A percentile compares a stretch with the other conserved stretches of the same genome.
Conservation (phyloP, 1,140 invertebrate species). For the Oncopeltus fasciatus region DNA sequence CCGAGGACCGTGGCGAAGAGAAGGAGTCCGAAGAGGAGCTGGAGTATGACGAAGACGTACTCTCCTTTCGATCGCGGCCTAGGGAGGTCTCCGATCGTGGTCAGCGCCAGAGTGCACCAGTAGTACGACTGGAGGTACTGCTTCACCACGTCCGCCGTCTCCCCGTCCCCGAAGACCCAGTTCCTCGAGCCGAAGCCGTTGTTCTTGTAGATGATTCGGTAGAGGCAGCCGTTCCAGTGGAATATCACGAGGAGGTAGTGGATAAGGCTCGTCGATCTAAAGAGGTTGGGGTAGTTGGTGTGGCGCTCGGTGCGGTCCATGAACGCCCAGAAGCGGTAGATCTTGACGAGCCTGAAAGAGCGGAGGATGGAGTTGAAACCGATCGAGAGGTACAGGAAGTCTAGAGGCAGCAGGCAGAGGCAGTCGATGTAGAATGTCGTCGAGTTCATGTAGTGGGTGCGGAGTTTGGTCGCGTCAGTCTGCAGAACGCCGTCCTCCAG, state of each 20-base stretch:
- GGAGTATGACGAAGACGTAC: slow-evolving; percentile 78
- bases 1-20: slow-evolving; percentile 84
- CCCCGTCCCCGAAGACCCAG: slow-evolving; percentile 74
- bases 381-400: slow-evolving; percentile 95
- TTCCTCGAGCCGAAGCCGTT: slow-evolving; percentile 82
- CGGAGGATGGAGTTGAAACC: slow-evolving; percentile 94
- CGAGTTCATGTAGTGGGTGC: slow-evolving; percentile 96
- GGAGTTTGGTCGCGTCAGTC: slow-evolving; percentile 81
- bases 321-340: slow-evolving; percentile 93
- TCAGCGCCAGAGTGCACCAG: slow-evolving; percentile 90
- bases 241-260: slow-evolving; percentile 96
- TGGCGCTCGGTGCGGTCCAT: slow-evolving; percentile 95
- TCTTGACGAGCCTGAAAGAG: slow-evolving; percentile 93
- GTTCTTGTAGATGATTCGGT: slow-evolving; percentile 89
- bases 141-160: slow-evolving; percentile 74
- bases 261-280: slow-evolving; percentile 79
- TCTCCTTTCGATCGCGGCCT: slow-evolving; percentile 75
- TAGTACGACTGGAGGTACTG: slow-evolving; percentile 95
- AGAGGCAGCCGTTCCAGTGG: slow-evolving; percentile 98
- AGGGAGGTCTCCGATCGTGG: slow-evolving; percentile 68
- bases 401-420: slow-evolving; percentile 88
- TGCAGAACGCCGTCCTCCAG: slow-evolving; percentile 91
- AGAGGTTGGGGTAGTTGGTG: slow-evolving; percentile 96
- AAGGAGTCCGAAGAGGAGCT: slow-evolving; percentile 77
- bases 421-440: slow-evolving; percentile 98